A percentile compares a stretch with the other conserved stretches of the same genome.
Conservation (phyloP, 2,888 invertebrate species). For the Thalpophila matura region DNA sequence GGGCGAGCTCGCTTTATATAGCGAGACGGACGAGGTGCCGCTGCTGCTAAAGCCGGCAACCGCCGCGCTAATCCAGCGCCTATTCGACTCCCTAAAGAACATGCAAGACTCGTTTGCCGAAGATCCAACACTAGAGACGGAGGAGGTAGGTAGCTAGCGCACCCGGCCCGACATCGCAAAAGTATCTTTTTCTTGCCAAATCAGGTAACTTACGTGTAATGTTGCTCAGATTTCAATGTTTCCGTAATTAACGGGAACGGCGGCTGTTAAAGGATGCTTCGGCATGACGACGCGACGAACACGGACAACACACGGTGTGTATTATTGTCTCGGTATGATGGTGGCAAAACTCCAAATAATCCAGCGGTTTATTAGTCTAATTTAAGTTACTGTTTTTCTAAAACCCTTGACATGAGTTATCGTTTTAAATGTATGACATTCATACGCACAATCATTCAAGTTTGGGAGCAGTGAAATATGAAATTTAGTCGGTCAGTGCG, state of each 20-base stretch:
- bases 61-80: slow-evolving; percentile 5
- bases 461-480: slow-evolving; percentile 9
- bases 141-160: slow-evolving; percentile 46
- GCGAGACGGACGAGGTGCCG: slow-evolving; percentile 7
- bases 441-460: slow-evolving; percentile 27
- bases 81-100: neutral
- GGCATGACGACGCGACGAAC: slow-evolving; percentile 15
- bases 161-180: slow-evolving; percentile 27
- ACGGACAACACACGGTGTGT: neutral
- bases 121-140: slow-evolving; percentile 20
- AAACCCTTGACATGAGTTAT: slow-evolving; percentile 44
- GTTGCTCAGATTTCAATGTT: slow-evolving; percentile 15
- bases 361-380: slow-evolving; percentile 24
- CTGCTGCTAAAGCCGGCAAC: slow-evolving; percentile 25
- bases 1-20: neutral
- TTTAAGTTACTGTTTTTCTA: slow-evolving; percentile 33
- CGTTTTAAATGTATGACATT: slow-evolving; percentile 35
- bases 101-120: slow-evolving; percentile 8
- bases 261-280: slow-evolving; percentile 40
- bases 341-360: slow-evolving; percentile 10
- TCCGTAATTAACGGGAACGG: neutral
- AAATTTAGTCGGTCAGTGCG: slow-evolving; percentile 14
- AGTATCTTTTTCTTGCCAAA: slow-evolving; percentile 27
- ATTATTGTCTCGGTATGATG: slow-evolving; percentile 25
- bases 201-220: neutral